Base-by-base conservation (phyloP, 2,797 vertebrate species). In the Cetoscarus ocellatus region DNA sequence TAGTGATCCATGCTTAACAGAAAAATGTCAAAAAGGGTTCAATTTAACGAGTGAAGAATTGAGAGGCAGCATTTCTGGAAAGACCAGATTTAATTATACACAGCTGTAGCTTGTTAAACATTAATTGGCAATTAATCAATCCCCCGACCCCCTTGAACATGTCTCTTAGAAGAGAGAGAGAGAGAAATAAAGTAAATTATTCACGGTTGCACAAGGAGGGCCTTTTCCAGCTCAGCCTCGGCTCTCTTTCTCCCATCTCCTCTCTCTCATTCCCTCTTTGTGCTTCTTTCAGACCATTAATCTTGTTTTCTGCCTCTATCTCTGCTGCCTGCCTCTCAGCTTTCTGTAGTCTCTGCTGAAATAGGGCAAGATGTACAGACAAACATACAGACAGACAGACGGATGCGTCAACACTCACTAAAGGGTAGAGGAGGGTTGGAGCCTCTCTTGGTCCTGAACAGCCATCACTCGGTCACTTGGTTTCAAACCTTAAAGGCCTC, bases 121-220 rank as follows among this genome's bases (percentile, higher is more conserved):
- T 94, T 94, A 95, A 95, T 93, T 94, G 92, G 50, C 91, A 93
- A 94, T 95, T 95, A 95, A 94, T 94, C 92, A 92, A 86, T 73
- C 45, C 75, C 73, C 10, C 57, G 10, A 19, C 10, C 42, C 67
- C 59, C 53, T 86, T 90, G 87, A 86, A 85, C 50, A 86, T 87
- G 80, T 85, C 77, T 86, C 82, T 89, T 86, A 64, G 42, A 47
- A 67, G 74, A 49, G 71, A 40, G 58, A 52, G 74, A 17, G 45
- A 17, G 56, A 47, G 67, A 72, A 67, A 68, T 64, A 78, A 84
- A 83, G 76, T 86, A 70, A 90, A 86, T 86, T 80, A 87, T 89
- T 83, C 80, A 82, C 61, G n/a, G 54, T 45, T 67, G 68, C 62
- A 84, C 70, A 82, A 73, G 84, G 75, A 78, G 66, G 72, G 70